Base-by-base conservation (phyloP, 2,888 invertebrate species). In the Pterostichus niger region DNA sequence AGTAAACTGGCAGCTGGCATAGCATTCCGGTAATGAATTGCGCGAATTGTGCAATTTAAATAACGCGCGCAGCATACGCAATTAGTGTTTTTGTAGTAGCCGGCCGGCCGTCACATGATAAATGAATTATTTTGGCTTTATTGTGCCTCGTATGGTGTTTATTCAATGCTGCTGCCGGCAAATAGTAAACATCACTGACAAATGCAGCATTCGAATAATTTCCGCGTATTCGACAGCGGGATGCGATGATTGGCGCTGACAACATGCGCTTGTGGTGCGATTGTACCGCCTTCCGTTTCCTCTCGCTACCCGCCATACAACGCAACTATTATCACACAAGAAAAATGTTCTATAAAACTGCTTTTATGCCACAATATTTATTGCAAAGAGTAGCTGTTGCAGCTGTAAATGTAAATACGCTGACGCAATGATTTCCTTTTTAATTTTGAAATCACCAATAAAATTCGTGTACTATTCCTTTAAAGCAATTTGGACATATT, bases 141-240 rank as follows among this genome's bases (percentile, higher is more conserved):
- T 81, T 81, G 81, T 71, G 56, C 49, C 68, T 71, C 81, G 54
- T 24, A 54, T 71, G 71, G 71, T 81, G 81, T 81, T 81, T 81
- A 71, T 81, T 71, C 81, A 81, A 56, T 54, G 71, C 56, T 40
- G 71, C 81, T n/a, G 40, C 77, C 59, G 77, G 87, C 86, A 71
- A 71, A 71, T 71, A 71, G 68, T 71, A 71, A 71, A 71, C 68
- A 84, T 87, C 85, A 85, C 86, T 86, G 86, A 86, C 86, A 87
- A 87, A 87, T 87, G 86, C 86, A 87, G 85, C 86, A 86, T 87
- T 87, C 86, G 87, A 86, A 85, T 86, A 87, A 86, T 86, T 87
- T 86, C 79, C 79, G 61, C 24, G 61, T 44, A 33, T 61, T 61
- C 78, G 61, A 10, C 7, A 11, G 33, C 11, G 33, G 33, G 64